Base-by-base conservation (phyloP, 2,888 invertebrate genomes). In the Uropetala carovei region DNA sequence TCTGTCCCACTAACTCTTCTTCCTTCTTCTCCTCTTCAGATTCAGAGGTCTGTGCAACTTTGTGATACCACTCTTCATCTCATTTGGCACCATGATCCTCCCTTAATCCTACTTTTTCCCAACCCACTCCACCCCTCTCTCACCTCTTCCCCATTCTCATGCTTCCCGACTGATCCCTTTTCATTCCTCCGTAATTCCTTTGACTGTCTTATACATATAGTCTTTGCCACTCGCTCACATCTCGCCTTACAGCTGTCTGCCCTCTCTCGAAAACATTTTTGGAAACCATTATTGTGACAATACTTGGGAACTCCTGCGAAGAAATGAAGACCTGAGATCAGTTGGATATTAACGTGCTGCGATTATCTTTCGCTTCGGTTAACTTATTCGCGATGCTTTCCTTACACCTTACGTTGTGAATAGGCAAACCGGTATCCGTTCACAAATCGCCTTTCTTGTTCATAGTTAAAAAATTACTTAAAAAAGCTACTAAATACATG, bases 51-150 rank as follows among this genome's bases (percentile, higher is more conserved):
- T 59, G 59, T 60, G 86, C 59, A 30, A 27, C 86, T 27, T 30
- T 27, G 60, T 30, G 86, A 86, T 86, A 86, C 86, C 86, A 86
- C 86, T 86, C 86, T 60, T 57, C 86, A 86, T 86, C 60, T 86
- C 86, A 86, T 86, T 86, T 86, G 86, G 86, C 60, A 86, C 60
- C 86, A 86, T 59, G 86, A 86, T 86, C 86, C 86, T 57, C 86
- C 86, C 86, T 60, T 60, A 60, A 86, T 86, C 86, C 60, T 10
- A 9, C 86, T 59, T 60, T 60, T 83, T 27, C 83, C 22, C 57
- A 57, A 11, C 85, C 27, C 30, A 30, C 82, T 43, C 14, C 82
- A 16, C 30, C 30, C 27, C 10, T 13, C 0, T 7, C 82, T 43
- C n/a, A n/a, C 75, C 0, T 5, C 22, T 27, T 75, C 8, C 5